Conservation (phyloP, 2,797 vertebrate species). For the Myotis findleyi region DNA sequence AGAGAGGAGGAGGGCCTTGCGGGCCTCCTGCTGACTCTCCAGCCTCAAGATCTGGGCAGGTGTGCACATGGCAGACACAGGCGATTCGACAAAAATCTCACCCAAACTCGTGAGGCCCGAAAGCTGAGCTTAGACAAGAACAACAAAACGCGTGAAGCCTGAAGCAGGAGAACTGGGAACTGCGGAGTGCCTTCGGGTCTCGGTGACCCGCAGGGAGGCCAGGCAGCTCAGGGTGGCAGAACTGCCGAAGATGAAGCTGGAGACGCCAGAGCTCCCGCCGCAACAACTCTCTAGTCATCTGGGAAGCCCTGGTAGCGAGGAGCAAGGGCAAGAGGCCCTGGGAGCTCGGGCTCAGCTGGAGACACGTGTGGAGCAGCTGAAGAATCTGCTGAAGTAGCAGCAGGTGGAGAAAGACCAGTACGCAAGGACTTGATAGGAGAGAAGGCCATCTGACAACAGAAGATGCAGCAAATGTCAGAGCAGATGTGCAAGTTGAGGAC, state of each 20-base stretch:
- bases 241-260: conserved; percentile 92
- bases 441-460: conserved; percentile 93
- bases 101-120: conserved; percentile 93
- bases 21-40: conserved; percentile 90
- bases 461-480: conserved; percentile 92
- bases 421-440: conserved; percentile 91
- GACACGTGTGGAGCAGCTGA: conserved; percentile 89
- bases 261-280: conserved; percentile 95
- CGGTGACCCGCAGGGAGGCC: conserved; percentile 87
- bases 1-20: conserved; percentile 94
- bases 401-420: conserved; percentile 94
- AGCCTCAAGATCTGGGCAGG: conserved; percentile 89
- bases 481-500: conserved; percentile 92
- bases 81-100: conserved; percentile 93
- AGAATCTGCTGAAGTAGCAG: conserved; percentile 91
- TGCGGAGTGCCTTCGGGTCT: conserved; percentile 92
- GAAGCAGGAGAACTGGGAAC: conserved; percentile 94
- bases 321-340: conserved; percentile 92
- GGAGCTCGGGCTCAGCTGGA: conserved; percentile 93
- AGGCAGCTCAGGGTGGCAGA: conserved; percentile 92
- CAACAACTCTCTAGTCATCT: conserved; percentile 94
- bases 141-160: conserved; percentile 92
- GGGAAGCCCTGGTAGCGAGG: conserved; percentile 88
- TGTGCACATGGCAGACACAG: conserved; percentile 82
- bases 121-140: conserved; percentile 93